phyloP scores from a whole-genome alignment of 2,797 vertebrate genomes.

The Kryptolebias ocellatus region DNA sequence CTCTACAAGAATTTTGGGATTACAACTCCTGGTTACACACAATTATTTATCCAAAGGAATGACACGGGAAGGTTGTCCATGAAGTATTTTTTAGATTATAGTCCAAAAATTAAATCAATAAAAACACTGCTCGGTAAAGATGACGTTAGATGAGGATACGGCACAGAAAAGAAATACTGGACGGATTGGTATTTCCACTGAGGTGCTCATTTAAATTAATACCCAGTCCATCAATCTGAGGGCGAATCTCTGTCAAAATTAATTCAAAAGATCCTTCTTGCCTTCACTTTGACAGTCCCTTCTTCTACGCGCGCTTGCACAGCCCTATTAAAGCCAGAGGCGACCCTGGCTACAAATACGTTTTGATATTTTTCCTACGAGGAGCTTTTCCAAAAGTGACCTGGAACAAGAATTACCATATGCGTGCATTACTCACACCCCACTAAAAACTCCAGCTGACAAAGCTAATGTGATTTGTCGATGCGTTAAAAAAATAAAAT shows the following conservation, averaged over 20 bases:
- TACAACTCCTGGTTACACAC: not conserved
- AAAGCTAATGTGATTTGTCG: conserved; percentile 72
- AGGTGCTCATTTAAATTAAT: conserved; percentile 46
- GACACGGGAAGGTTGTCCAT: conserved; percentile 6
- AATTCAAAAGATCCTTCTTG: conserved; percentile 41
- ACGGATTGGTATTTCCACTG: conserved; percentile 42
- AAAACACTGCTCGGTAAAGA: conserved; percentile 33
- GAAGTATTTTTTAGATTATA: conserved; percentile 32
- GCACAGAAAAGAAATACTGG: conserved; percentile 24
- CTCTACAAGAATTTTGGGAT: too few species aligned
- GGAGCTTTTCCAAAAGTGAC: conserved; percentile 50
- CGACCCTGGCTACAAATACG: conserved; percentile 37
- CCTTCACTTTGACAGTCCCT: conserved; percentile 10
- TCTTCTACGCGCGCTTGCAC: conserved; percentile 21
- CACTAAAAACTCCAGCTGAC: conserved; percentile 59
- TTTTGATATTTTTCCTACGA: conserved; percentile 47
- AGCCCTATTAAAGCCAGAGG: conserved; percentile 38
- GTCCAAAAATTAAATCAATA: conserved; percentile 54
- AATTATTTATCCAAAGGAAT: not conserved
- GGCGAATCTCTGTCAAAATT: conserved; percentile 31
- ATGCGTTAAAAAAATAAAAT: conserved; percentile 71
- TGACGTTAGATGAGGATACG: conserved; percentile 42
- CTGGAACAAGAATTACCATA: conserved; percentile 59
- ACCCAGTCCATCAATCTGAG: conserved; percentile 39
- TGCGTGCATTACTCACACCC: conserved; percentile 64